phyloP scores from a whole-genome alignment of 2,113 vertebrate genomes.

The Porphyrio hochstetteri region DNA sequence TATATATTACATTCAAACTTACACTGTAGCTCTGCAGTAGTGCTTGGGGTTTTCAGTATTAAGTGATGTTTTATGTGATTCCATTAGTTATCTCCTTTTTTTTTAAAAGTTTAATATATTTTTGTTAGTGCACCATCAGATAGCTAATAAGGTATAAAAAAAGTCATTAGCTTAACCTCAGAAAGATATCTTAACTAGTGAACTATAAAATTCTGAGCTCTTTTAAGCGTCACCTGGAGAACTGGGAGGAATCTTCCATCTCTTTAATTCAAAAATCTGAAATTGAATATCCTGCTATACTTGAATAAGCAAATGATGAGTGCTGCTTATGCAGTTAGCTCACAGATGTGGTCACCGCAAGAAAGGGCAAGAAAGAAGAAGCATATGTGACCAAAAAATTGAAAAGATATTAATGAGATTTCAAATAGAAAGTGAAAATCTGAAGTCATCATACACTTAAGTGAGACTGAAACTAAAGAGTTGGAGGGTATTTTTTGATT shows the following conservation, averaged over 20 bases:
- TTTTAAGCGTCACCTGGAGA: slow-evolving; percentile 65
- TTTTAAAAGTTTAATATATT: slow-evolving; percentile 43
- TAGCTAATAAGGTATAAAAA: slow-evolving; percentile 69
- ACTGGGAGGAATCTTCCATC: slow-evolving; percentile 34
- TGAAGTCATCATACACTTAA: neutral
- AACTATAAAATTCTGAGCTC: slow-evolving; percentile 67
- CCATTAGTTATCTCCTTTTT: neutral
- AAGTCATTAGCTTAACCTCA: slow-evolving; percentile 68
- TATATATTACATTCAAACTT: neutral
- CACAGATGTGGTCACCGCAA: slow-evolving; percentile 43
- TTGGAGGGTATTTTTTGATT: neutral
- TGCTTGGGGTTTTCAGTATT: neutral
- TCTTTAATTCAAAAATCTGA: slow-evolving; percentile 62
- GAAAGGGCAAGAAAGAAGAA: slow-evolving; percentile 38
- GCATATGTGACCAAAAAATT: neutral
- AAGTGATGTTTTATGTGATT: slow-evolving; percentile 30
- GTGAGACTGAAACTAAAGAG: neutral
- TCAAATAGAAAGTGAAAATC: slow-evolving; percentile 23
- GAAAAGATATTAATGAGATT: slow-evolving; percentile 50
- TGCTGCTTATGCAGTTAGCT: slow-evolving; percentile 45
- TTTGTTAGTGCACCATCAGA: slow-evolving; percentile 56
- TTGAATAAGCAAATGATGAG: slow-evolving; percentile 72
- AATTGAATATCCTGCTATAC: slow-evolving; percentile 69
- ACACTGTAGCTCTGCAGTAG: neutral
- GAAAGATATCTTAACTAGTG: slow-evolving; percentile 62